These are phyloP conservation scores for Orthosia incerta DNA, from an alignment of 2,888 invertebrate species.

Conservation along the genomic window DNA sequence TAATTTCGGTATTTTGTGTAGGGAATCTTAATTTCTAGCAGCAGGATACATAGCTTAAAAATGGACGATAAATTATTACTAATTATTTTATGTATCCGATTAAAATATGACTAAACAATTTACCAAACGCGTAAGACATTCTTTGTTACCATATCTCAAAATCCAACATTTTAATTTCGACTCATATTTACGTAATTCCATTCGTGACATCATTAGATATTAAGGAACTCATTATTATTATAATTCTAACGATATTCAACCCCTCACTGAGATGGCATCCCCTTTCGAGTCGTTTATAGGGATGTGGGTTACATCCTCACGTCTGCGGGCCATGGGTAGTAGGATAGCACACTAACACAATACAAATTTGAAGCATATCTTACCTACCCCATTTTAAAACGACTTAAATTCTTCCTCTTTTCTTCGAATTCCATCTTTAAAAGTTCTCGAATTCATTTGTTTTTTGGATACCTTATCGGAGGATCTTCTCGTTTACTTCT, in stretches of 20 bases:
- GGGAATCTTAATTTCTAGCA: not conserved
- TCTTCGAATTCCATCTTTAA: not conserved
- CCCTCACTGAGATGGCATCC: conserved; percentile 39
- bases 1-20: conserved; percentile 3
- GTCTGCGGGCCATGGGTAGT: conserved; percentile 7
- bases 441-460: not conserved
- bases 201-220: conserved; percentile 28
- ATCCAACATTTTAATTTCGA: not conserved
- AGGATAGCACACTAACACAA: conserved; percentile 33
- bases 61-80: not conserved
- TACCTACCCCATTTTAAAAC: not conserved
- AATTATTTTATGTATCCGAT: not conserved
- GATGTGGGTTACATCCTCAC: conserved; percentile 42
- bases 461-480: not conserved
- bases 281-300: conserved; percentile 38
- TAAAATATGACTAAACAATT: not conserved
- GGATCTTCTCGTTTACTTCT: not conserved
- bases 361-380: not conserved
- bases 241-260: conserved; percentile 40
- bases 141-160: conserved; percentile 33
- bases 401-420: not conserved
- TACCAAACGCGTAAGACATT: not conserved
- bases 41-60: not conserved
- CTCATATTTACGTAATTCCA: conserved; percentile 42
- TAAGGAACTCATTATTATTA: conserved; percentile 41